Evolutionary conservation across 2,888 invertebrate genomes (phyloP), one percentile per base, ranked within the genome.

Genomic region (Thumatha senex): DNA sequence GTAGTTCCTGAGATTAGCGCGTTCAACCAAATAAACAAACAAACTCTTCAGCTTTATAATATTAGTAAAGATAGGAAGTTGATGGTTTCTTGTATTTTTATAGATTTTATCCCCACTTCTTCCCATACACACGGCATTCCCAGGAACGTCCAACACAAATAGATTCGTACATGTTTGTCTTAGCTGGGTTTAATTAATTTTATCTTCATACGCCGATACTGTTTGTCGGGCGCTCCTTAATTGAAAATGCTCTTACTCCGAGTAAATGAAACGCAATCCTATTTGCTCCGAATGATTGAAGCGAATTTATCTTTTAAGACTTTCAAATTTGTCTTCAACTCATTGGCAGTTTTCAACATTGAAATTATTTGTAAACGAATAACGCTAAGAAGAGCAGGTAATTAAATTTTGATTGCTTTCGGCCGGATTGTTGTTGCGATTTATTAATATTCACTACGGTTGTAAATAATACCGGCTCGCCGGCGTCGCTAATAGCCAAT

Each of bases 141-240:
- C 79, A 78, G 78, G 80, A 70, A 62, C 80, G 84, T 76, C 83
- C 86, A 84, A 84, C 82, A 85, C 84, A 84, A 85, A 88, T 85
- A 88, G 82, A 86, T 81, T 76, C 82, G 83, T 82, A 84, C 83
- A 87, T 90, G 88, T 91, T 89, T 91, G 89, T 89, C 89, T 91
- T 89, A 84, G 82, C 78, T 82, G 76, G 80, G 84, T 86, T 90
- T 89, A 90, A 90, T 90, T 90, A 89, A 91, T 91, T 88, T 89
- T 87, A 91, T 89, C 89, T 89, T 89, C 89, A 90, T 90, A 91
- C 87, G 83, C 86, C 88, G 88, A 89, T 90, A 91, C 88, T 87
- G 89, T 87, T 89, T 87, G 88, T 82, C 82, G 84, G 85, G 83
- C 80, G 82, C 74, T 84, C 84, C 88, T 86, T 91, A 90, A 91